phyloP scores from a whole-genome alignment of 1,140 invertebrate species.

The Drosophila aff. region DNA sequence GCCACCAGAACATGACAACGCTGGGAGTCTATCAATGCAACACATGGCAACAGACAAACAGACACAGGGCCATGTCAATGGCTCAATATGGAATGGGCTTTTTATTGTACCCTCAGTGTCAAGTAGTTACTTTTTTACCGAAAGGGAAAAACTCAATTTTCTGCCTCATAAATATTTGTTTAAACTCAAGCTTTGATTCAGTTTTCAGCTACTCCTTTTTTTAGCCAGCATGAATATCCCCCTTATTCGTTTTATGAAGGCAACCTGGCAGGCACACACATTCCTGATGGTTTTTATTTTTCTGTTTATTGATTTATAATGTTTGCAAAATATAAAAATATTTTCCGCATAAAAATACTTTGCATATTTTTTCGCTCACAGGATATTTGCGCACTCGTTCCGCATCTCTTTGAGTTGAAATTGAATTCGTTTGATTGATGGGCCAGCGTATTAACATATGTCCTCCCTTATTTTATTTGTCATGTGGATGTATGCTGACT shows the following conservation, averaged over 20 bases:
- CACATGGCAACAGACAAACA: slow-evolving; percentile 34
- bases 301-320: slow-evolving; percentile 78
- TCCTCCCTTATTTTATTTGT: slow-evolving; percentile 40
- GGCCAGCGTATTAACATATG: slow-evolving; percentile 61
- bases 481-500: slow-evolving; percentile 1
- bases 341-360: slow-evolving; percentile 57
- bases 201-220: slow-evolving; percentile 34
- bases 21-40: slow-evolving; percentile 62
- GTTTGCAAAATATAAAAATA: slow-evolving; percentile 72
- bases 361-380: slow-evolving; percentile 60
- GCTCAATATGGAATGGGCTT: slow-evolving; percentile 78
- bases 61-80: slow-evolving; percentile 51
- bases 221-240: slow-evolving; percentile 10
- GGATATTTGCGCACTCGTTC: slow-evolving; percentile 30
- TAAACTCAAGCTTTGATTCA: slow-evolving; percentile 74
- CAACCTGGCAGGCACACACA: background rate
- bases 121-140: slow-evolving; percentile 54
- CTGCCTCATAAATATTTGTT: slow-evolving; percentile 81
- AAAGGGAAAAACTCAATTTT: slow-evolving; percentile 72
- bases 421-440: slow-evolving; percentile 76
- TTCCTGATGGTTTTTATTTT: slow-evolving; percentile 19
- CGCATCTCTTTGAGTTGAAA: slow-evolving; percentile 50
- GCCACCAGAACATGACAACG: slow-evolving; percentile 53
- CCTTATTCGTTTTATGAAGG: slow-evolving; percentile 2
- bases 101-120: slow-evolving; percentile 72